phyloP scores from a whole-genome alignment of 2,888 invertebrate species.

The Tenthredo livida region DNA sequence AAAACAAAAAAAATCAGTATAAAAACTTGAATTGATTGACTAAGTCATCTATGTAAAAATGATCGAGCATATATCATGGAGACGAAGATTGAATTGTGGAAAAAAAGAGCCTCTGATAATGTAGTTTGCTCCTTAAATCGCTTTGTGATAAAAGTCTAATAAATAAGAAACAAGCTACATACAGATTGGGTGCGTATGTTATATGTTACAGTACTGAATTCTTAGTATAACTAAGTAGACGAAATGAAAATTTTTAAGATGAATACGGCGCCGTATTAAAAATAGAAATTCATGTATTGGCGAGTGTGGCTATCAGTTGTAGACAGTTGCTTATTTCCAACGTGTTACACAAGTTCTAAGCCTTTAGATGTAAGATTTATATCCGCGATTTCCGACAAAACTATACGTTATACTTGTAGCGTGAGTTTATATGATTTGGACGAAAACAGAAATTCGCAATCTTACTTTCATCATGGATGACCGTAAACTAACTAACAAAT shows the following conservation, averaged over 20 bases:
- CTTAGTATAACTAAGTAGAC: conserved; percentile 3
- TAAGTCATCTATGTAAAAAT: too few relatives aligned
- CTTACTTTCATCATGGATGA: neutral
- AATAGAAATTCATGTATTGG: conserved; percentile 21
- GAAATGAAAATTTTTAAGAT: conserved; percentile 23
- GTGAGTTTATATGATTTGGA: neutral
- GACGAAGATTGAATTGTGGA: too few relatives aligned
- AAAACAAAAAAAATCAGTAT: too few relatives aligned
- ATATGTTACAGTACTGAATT: too few relatives aligned
- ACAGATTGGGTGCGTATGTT: too few relatives aligned
- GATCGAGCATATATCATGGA: too few relatives aligned
- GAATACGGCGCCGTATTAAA: conserved; percentile 36
- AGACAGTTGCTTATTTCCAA: conserved; percentile 15
- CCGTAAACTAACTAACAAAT: too few relatives aligned
- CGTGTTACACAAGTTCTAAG: conserved; percentile 15
- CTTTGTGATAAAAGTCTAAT: too few relatives aligned
- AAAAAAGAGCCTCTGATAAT: too few relatives aligned
- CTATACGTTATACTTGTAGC: neutral
- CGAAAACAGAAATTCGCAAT: neutral
- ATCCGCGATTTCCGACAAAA: neutral
- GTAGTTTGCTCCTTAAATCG: too few relatives aligned
- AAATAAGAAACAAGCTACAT: too few relatives aligned
- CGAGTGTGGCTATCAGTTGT: conserved; percentile 29
- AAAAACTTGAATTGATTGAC: neutral
- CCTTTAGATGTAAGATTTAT: neutral